Conservation (phyloP, 2,888 invertebrate species). For the Diplazon laetatorius region DNA sequence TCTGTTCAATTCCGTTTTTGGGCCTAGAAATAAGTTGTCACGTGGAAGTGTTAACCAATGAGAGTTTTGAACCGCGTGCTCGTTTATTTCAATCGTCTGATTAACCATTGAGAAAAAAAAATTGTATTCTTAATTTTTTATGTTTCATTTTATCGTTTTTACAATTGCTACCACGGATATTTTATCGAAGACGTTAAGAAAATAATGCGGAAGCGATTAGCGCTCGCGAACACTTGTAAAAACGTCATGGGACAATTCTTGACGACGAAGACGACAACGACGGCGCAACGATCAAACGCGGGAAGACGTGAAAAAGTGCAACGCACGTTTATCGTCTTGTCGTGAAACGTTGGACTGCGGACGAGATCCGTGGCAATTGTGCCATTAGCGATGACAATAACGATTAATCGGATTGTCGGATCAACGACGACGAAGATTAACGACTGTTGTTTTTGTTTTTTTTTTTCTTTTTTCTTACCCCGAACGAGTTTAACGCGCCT, state of each 20-base stretch:
- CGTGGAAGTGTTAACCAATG: too few species aligned
- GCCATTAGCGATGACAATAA: conserved; percentile 41
- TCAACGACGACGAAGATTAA: conserved; percentile 51
- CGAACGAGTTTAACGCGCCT: conserved; percentile 32
- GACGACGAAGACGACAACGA: too few species aligned
- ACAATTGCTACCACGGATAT: neutral
- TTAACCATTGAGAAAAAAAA: too few species aligned
- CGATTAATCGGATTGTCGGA: conserved; percentile 41
- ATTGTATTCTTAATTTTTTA: too few species aligned
- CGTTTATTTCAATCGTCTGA: too few species aligned
- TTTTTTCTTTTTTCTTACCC: too few species aligned
- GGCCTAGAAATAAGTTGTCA: too few species aligned
- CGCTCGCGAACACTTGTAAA: conserved; percentile 18
- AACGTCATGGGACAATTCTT: conserved; percentile 28
- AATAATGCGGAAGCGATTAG: conserved; percentile 24
- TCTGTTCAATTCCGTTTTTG: too few species aligned
- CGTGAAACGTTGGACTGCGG: conserved; percentile 31
- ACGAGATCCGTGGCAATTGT: conserved; percentile 39
- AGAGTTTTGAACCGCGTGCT: too few species aligned
- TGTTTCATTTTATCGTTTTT: too few species aligned
- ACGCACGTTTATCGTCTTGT: conserved; percentile 34
- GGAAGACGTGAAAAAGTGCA: conserved; percentile 9
- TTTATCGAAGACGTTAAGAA: neutral
- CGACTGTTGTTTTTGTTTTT: too few species aligned
- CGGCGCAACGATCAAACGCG: conserved; percentile 23